Base-by-base conservation (phyloP, 2,797 vertebrate genomes). In the Spondyliosoma cantharus region DNA sequence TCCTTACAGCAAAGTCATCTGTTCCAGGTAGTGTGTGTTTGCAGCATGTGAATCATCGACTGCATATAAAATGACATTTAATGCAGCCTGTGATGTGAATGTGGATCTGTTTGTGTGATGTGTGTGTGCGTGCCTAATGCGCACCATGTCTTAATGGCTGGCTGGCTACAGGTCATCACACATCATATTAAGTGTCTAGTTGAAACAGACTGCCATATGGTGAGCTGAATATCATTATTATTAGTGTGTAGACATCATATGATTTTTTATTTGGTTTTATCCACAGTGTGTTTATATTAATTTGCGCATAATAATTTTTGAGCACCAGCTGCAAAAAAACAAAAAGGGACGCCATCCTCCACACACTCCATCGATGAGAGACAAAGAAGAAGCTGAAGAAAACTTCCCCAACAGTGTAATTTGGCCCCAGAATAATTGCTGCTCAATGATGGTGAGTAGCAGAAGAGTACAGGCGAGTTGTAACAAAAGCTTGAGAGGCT, bases 121-220 rank as follows among this genome's bases (percentile, higher is more conserved):
- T 64, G 45, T 15, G 45, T 15, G 43, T 65, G 13, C 73, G 24
- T 65, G 67, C 19, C 50, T 65, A 12, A 60, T 76, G 67, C 27
- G 74, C 52, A 52, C 11, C 54, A 20, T 64, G 59, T 78, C 68
- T 64, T 66, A 65, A 71, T 86, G 71, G 56, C 64, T 71, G 52
- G 42, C 50, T 71, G 66, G 29, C 67, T 80, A 63, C 83, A 84
- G 86, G 76, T 83, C 72, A 82, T 84, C 64, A 84, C 43, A 58
- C 61, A 84, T 85, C 46, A 81, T 74, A 83, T 86, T 77, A 57
- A 60, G 27, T 24, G 19, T 80, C 73, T 63, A 46, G 53, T 74
- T 78, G 27, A 78, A 84, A 49, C 48, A 79, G 57, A 48, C 53
- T 22, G 64, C 63, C 79, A 85, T 75, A 78, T 78, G 81, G 43